Base-by-base conservation (phyloP, 2,113 vertebrate species). In the Plecotus auritus region DNA sequence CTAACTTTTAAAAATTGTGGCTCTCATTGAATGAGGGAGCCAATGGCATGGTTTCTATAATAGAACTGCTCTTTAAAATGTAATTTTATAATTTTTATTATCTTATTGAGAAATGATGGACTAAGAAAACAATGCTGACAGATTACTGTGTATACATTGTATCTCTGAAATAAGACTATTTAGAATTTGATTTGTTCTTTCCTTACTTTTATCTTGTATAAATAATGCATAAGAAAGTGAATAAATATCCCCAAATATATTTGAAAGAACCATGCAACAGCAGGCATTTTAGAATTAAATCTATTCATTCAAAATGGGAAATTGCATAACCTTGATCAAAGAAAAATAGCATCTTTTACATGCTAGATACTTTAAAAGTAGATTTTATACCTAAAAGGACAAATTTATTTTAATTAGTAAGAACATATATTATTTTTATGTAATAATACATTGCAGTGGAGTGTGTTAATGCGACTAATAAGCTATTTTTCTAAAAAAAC, bases 181-280 rank as follows among this genome's bases (percentile, higher is more conserved):
- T 22, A 88, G 26, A 82, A 88, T 85, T 95, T 90, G 32, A 90
- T 77, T 69, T 95, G 66, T 22, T 23, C 54, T 28, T 78, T 42
- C 17, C 14, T 42, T 42, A 61, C 54, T 61, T 97, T 92, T 81
- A 77, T 76, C 64, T 77, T 54, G 2, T 35, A 12, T 49, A 88
- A 88, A 90, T 82, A 95, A 82, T 85, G 11, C 11, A 64, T 37
- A 74, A 49, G 70, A 92, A 94, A 90, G 30, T 93, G 51, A 92
- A 80, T 3, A 93, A 66, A 77, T 67, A 59, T 12, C 42, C 17
- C 16, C 72, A 91, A 54, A 47, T 76, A 35, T 6, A 76, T 67
- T 88, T 87, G 14, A 77, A 84, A 84, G 32, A 47, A 5, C 14
- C 32, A n/a, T 49, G 66, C 88, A 92, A 61, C 49, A 59, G 11